Evolutionary conservation across 2,888 invertebrate species (phyloP).

Genomic region (Drosophila paramelanica): DNA sequence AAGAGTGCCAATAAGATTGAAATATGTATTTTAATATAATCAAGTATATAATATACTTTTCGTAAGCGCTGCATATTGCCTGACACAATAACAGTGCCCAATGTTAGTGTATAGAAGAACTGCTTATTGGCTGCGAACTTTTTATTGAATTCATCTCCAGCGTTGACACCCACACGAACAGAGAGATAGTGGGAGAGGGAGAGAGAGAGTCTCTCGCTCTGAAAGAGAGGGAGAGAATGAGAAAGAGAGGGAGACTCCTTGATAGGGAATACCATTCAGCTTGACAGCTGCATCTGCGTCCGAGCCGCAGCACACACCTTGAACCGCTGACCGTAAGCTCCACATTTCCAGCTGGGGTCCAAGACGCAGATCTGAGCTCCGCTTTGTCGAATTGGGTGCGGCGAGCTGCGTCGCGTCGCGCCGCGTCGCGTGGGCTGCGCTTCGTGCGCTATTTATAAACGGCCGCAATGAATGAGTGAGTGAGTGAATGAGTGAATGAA

Average conservation of each 20-base stretch:
- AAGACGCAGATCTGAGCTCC: slow-evolving; percentile 2
- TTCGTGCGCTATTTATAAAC: slow-evolving; percentile 72
- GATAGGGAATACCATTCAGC: slow-evolving; percentile 13
- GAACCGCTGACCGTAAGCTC: slow-evolving; percentile 2
- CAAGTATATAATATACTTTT: too few species aligned
- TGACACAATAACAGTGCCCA: not conserved
- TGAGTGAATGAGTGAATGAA: slow-evolving; percentile 49
- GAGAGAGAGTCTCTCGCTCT: not conserved
- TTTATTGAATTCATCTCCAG: slow-evolving; percentile 71
- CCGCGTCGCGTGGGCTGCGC: slow-evolving; percentile 68
- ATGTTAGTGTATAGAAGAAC: slow-evolving; percentile 18
- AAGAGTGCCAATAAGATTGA: too few species aligned
- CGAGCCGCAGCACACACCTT: slow-evolving; percentile 11
- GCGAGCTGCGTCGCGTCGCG: slow-evolving; percentile 12
- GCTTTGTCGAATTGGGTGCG: slow-evolving; percentile 27
- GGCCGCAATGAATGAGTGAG: slow-evolving; percentile 26
- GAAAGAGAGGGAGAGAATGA: not conserved
- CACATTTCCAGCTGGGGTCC: not conserved
- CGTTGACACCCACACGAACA: slow-evolving; percentile 60
- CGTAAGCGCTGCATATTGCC: not conserved
- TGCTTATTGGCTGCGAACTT: slow-evolving; percentile 74
- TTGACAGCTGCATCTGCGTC: slow-evolving; percentile 10
- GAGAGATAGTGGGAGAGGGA: not conserved
- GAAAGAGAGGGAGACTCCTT: slow-evolving; percentile 1
- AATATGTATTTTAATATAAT: too few species aligned